These are phyloP conservation scores for Molossus alvarezi DNA, from an alignment of 2,797 vertebrate genomes.

Conservation along the genomic window DNA sequence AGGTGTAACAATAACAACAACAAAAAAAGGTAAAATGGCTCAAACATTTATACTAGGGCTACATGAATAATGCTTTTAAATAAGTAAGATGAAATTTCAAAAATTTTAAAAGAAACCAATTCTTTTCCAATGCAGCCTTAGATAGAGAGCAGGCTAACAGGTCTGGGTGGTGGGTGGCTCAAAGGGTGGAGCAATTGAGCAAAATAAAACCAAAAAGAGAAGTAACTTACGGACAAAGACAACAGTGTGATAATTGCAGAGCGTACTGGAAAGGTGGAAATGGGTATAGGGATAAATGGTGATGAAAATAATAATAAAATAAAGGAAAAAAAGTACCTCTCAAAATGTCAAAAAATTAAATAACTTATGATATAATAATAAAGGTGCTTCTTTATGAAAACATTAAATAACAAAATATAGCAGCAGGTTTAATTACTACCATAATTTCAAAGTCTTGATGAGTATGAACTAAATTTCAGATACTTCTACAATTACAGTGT, in stretches of 20 bases:
- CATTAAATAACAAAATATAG: conserved; percentile 54
- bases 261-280: not conserved
- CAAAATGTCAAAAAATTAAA: not conserved
- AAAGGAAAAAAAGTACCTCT: not conserved
- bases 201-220: not conserved
- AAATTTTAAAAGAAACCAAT: conserved; percentile 11
- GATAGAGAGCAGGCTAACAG: not conserved
- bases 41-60: not conserved
- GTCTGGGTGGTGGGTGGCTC: not conserved
- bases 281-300: not conserved
- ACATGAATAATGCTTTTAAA: conserved; percentile 39
- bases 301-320: not conserved
- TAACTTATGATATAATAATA: not conserved
- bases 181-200: not conserved
- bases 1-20: not conserved
- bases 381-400: not conserved
- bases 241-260: not conserved
- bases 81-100: not conserved
- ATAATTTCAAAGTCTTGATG: conserved; percentile 37
- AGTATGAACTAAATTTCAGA: conserved; percentile 49
- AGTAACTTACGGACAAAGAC: not conserved
- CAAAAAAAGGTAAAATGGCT: not conserved
- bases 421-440: conserved; percentile 7
- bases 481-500: not conserved
- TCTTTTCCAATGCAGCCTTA: not conserved